phyloP scores from a whole-genome alignment of 2,888 invertebrate species.

The Sacculina carcini region DNA sequence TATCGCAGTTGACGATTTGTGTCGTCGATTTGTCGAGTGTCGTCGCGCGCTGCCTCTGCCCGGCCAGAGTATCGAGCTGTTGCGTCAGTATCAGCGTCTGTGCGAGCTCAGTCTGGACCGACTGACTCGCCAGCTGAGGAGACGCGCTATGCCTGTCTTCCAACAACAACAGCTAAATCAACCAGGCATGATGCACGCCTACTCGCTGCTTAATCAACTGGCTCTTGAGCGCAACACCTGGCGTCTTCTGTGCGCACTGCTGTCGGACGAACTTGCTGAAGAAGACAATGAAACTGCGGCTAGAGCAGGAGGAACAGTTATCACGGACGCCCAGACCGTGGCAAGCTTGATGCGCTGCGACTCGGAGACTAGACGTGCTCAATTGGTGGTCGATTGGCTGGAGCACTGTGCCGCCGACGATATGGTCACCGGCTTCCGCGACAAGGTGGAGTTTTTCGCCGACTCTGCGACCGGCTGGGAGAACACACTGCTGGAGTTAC shows the following conservation, averaged over 20 bases:
- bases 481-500: conserved; percentile 55
- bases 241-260: conserved; percentile 54
- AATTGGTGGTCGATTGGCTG: conserved; percentile 74
- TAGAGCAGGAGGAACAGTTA: background rate
- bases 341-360: background rate
- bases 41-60: too few relatives aligned
- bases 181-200: too few relatives aligned
- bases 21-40: too few relatives aligned
- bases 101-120: too few relatives aligned
- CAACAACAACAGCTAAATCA: too few relatives aligned
- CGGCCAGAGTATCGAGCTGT: too few relatives aligned
- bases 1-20: too few relatives aligned
- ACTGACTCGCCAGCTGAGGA: too few relatives aligned
- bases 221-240: conserved; percentile 67
- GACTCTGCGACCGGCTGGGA: conserved; percentile 69
- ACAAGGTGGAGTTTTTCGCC: conserved; percentile 39
- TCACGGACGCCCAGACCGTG: background rate
- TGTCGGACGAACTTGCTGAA: conserved; percentile 38
- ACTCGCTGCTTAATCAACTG: conserved; percentile 20
- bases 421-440: conserved; percentile 20
- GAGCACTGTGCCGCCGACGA: conserved; percentile 47
- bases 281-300: background rate
- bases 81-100: too few relatives aligned
- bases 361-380: conserved; percentile 21
- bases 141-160: too few relatives aligned